Base-by-base conservation (phyloP, 2,888 invertebrate genomes). In the Aethes cnicana region DNA sequence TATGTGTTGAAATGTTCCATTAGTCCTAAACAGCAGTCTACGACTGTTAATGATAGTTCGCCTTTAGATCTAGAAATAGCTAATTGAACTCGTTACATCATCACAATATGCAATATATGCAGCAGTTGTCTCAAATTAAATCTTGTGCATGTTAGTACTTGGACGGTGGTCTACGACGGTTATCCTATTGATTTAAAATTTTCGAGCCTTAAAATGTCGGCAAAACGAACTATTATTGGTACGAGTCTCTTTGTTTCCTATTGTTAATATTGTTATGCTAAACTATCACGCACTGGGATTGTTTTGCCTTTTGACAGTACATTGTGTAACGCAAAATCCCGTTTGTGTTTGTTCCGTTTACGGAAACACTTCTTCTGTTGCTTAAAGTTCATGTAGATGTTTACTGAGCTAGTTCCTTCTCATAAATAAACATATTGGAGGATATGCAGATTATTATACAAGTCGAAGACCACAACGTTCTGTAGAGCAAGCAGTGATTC, bases 191-290 rank as follows among this genome's bases (percentile, higher is more conserved):
- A n/a, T n/a, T n/a, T n/a, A n/a, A n/a, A n/a, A n/a, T n/a, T n/a
- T n/a, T n/a, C n/a, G n/a, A n/a, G n/a, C n/a, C n/a, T n/a, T n/a
- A n/a, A n/a, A n/a, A n/a, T n/a, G n/a, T n/a, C n/a, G n/a, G 14
- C 14, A 63, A 69, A 69, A 72, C 67, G n/a, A n/a, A n/a, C n/a
- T n/a, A n/a, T n/a, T n/a, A n/a, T n/a, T n/a, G n/a, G n/a, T n/a
- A 72, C 67, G 57, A 58, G 55, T 57, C 56, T 66, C 65, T 72
- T 74, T 73, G 72, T 77, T 72, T 61, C 47, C 64, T 56, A 74
- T 78, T 83, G 78, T 81, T 77, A 81, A 63, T 56, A 74, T 78
- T 83, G 78, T 81, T 77, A 81, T 81, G 77, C 74, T 68, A 77
- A 79, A 61, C 59, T 58, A 66, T 70, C 76, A 76, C 74, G 74